phyloP scores from a whole-genome alignment of 2,888 invertebrate genomes.

The Lycophotia porphyrea region DNA sequence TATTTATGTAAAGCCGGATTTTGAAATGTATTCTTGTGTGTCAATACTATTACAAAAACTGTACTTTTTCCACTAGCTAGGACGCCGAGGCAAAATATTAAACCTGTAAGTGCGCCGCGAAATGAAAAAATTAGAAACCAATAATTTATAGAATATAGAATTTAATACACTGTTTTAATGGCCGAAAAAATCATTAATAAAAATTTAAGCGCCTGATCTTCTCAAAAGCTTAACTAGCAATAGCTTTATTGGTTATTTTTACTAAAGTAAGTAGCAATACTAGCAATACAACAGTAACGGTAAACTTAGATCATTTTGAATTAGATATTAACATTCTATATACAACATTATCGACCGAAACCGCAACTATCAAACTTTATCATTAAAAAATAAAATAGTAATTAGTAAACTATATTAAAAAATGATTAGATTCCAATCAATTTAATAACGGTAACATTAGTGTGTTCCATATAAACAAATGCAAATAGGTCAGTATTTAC shows the following conservation, averaged over 20 bases:
- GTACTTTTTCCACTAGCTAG: too few relatives aligned
- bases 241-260: too few relatives aligned
- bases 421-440: slow-evolving; percentile 42
- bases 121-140: too few relatives aligned
- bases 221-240: not conserved
- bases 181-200: not conserved
- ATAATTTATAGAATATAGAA: not conserved
- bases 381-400: slow-evolving; percentile 61
- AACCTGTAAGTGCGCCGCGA: too few relatives aligned
- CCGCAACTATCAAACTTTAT: slow-evolving; percentile 25
- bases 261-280: too few relatives aligned
- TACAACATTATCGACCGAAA: slow-evolving; percentile 13
- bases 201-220: not conserved
- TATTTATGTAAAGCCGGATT: too few relatives aligned
- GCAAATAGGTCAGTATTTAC: slow-evolving; percentile 3
- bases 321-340: not conserved
- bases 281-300: too few relatives aligned
- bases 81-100: too few relatives aligned
- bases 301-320: too few relatives aligned
- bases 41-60: too few relatives aligned
- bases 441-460: slow-evolving; percentile 35
- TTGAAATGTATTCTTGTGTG: too few relatives aligned
- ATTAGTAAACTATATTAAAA: slow-evolving; percentile 48
- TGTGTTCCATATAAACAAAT: slow-evolving; percentile 39
- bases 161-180: not conserved